phyloP scores from a whole-genome alignment of 2,113 vertebrate genomes.

The Lophura nycthemera region DNA sequence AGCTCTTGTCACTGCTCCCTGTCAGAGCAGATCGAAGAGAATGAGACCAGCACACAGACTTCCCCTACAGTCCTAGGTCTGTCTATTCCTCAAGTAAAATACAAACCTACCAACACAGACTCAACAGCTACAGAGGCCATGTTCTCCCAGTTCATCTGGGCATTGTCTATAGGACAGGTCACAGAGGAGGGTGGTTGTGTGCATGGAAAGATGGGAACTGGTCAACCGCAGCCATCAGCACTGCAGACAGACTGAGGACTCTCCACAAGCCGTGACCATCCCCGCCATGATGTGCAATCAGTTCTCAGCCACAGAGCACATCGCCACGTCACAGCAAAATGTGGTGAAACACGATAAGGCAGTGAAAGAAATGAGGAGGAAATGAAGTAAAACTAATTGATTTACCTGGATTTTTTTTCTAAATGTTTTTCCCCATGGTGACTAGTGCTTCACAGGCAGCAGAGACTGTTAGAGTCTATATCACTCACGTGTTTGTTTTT shows the following conservation, averaged over 20 bases:
- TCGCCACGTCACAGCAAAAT: background rate
- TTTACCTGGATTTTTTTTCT: background rate
- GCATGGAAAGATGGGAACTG: background rate
- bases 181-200: background rate
- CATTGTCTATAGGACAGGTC: background rate
- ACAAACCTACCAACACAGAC: background rate
- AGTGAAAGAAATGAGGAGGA: background rate
- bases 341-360: background rate
- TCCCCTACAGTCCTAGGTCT: background rate
- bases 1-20: background rate
- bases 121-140: background rate
- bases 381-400: background rate
- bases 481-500: background rate
- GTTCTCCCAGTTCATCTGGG: background rate
- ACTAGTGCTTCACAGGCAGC: background rate
- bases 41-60: background rate
- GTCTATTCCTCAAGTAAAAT: background rate
- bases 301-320: background rate
- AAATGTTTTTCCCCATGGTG: background rate
- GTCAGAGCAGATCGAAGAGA: background rate
- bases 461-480: background rate
- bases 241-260: background rate
- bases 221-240: background rate
- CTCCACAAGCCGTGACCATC: background rate
- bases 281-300: background rate